These are phyloP conservation scores for Python bivittatus DNA, from an alignment of 2,113 vertebrate genomes.

Conservation along the genomic window DNA sequence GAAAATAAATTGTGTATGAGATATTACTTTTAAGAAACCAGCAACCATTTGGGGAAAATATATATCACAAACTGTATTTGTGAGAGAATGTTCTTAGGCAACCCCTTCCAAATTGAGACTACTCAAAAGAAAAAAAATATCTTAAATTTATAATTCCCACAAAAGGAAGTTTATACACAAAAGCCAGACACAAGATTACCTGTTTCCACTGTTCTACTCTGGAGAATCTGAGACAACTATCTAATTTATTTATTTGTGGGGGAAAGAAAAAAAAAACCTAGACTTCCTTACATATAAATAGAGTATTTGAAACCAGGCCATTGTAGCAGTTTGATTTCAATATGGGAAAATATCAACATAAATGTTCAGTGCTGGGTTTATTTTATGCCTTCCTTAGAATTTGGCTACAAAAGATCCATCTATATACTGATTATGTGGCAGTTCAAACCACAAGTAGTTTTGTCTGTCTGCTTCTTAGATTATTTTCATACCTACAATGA, in stretches of 20 bases:
- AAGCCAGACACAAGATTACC: neutral
- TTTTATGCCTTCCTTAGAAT: neutral
- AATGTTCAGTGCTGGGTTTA: neutral
- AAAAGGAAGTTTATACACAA: neutral
- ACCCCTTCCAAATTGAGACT: neutral
- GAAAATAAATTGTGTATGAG: neutral
- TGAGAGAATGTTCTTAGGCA: neutral
- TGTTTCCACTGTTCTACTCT: neutral
- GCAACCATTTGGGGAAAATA: neutral
- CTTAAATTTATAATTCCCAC: neutral
- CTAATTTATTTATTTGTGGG: neutral
- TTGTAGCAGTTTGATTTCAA: neutral
- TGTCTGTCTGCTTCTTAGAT: neutral
- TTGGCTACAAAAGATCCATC: neutral
- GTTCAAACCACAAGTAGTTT: neutral
- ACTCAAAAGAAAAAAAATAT: neutral
- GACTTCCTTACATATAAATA: neutral
- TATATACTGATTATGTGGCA: neutral
- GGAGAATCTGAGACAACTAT: neutral
- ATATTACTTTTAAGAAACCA: neutral
- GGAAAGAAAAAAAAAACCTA: neutral
- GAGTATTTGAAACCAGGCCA: neutral
- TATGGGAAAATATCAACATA: neutral
- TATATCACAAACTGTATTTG: neutral
- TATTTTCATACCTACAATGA: no score